These are phyloP conservation scores for Trissolcus basalis DNA, from an alignment of 1,140 invertebrate species.

Conservation along the genomic window DNA sequence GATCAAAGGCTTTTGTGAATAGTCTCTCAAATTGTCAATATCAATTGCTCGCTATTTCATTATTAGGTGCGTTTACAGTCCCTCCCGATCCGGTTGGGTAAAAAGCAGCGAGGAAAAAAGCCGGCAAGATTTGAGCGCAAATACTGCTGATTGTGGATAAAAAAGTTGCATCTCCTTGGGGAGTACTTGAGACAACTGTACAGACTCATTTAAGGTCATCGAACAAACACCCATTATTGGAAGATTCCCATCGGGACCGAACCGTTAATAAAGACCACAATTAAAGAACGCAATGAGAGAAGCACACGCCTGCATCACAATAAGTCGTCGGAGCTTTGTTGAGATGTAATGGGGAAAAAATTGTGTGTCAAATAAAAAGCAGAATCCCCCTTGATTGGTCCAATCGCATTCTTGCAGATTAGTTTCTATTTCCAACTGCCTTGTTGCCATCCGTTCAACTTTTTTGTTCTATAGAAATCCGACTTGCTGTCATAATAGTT, in stretches of 20 bases:
- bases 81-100: slow-evolving; percentile 3
- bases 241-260: slow-evolving; percentile 33
- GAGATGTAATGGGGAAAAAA: too few relatives aligned
- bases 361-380: too few relatives aligned
- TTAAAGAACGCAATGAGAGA: slow-evolving; percentile 6
- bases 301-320: slow-evolving; percentile 21
- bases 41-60: not conserved
- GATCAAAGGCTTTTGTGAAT: too few relatives aligned
- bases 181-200: slow-evolving; percentile 44
- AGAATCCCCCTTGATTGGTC: too few relatives aligned
- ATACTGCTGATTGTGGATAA: slow-evolving; percentile 23
- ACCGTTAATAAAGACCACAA: slow-evolving; percentile 47
- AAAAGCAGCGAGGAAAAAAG: too few relatives aligned
- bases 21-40: not conserved
- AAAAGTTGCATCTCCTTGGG: slow-evolving; percentile 8
- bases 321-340: slow-evolving; percentile 7
- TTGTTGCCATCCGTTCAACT: too few relatives aligned
- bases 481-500: too few relatives aligned
- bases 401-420: too few relatives aligned
- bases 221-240: slow-evolving; percentile 56
- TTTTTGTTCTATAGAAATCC: too few relatives aligned
- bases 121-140: slow-evolving; percentile 3
- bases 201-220: slow-evolving; percentile 55
- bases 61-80: not conserved
- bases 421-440: too few relatives aligned